Base-by-base conservation (phyloP, 2,113 vertebrate genomes). In the Otis tarda region DNA sequence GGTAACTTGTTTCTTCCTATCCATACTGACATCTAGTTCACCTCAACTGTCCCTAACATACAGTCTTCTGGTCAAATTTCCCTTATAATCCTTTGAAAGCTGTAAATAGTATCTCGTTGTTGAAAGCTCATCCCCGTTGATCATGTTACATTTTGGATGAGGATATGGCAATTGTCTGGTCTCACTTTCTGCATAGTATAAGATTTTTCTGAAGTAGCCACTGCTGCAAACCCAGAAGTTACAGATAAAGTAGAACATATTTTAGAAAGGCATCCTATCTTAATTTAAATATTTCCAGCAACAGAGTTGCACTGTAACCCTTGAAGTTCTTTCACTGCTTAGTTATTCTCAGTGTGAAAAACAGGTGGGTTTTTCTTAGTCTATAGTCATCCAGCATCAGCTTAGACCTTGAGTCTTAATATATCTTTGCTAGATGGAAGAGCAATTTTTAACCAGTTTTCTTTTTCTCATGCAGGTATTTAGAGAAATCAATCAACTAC, bases 21-120 rank as follows among this genome's bases (percentile, higher is more conserved):
- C 20, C 13, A 7, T 64, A n/a, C 12, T 60, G 76, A 83, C 59
- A 93, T 52, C 35, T 73, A 56, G 9, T 80, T 30, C 17, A 39
- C 24, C 10, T 77, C 59, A 77, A 7, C 21, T 69, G 23, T 77
- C 45, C 21, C 18, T 65, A n/a, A 37, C 20, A 31, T 23, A 53
- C 0, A 0, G 7, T 73, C 7, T 33, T 69, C 50, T 27, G 30
- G 11, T 22, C 14, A 20, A 27, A 17, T 64, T 69, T 59, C 23
- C 30, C 24, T 80, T 64, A 19, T 30, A 74, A 55, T 31, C 23
- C 43, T 67, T 78, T 64, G 27, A 74, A 79, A 61, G 7, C 3
- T 89, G 87, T 73, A 74, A 61, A 39, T n/a, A 71, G 27, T 8
- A 28, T 61, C 18, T 53, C 37, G 60, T 12, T 41, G 50, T 31